phyloP scores from a whole-genome alignment of 2,888 invertebrate genomes.

The Rhagonycha lutea region DNA sequence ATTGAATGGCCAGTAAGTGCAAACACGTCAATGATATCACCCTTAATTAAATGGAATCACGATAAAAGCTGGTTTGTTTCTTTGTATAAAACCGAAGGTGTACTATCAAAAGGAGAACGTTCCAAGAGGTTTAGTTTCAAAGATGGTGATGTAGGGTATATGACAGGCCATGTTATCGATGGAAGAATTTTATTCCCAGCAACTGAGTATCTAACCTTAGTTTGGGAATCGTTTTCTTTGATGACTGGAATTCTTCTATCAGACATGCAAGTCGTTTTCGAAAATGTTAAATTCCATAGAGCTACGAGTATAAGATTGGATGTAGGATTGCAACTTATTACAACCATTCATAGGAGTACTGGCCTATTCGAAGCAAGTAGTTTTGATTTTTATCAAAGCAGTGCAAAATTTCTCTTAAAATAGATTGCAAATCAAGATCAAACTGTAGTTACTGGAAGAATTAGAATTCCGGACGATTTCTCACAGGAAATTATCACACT shows the following conservation, averaged over 20 bases:
- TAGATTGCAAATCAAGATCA: background rate
- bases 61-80: slow-evolving; percentile 75
- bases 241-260: slow-evolving; percentile 48
- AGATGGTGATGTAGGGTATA: slow-evolving; percentile 71
- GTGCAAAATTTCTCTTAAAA: background rate
- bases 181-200: slow-evolving; percentile 61
- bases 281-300: slow-evolving; percentile 63
- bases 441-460: background rate
- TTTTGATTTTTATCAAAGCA: background rate
- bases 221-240: slow-evolving; percentile 61
- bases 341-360: slow-evolving; percentile 40
- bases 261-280: slow-evolving; percentile 61
- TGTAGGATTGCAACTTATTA: slow-evolving; percentile 38
- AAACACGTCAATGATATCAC: slow-evolving; percentile 82
- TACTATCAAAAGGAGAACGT: slow-evolving; percentile 70
- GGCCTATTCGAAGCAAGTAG: slow-evolving; percentile 44
- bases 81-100: slow-evolving; percentile 68
- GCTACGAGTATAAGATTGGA: slow-evolving; percentile 60
- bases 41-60: slow-evolving; percentile 89
- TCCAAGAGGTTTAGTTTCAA: slow-evolving; percentile 62
- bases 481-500: background rate
- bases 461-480: background rate
- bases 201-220: slow-evolving; percentile 58
- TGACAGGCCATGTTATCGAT: slow-evolving; percentile 83
- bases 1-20: slow-evolving; percentile 82